These are phyloP conservation scores for Gephyroberyx darwinii DNA, from an alignment of 2,797 vertebrate species.

Conservation along the genomic window DNA sequence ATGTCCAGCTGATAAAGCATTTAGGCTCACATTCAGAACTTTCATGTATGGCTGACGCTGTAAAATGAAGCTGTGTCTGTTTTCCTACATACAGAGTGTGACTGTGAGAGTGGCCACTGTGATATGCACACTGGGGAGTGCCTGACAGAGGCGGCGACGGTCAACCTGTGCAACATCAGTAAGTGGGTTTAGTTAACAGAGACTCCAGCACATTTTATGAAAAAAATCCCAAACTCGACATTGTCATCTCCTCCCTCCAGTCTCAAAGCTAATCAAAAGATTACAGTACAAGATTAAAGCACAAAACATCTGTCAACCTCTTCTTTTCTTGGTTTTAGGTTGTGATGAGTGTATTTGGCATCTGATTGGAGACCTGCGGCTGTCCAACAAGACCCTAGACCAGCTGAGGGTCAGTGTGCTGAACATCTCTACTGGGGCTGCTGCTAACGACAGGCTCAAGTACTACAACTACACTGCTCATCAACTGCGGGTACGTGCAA, in stretches of 20 bases:
- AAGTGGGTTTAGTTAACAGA: slow-evolving; percentile 44
- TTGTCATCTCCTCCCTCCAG: background rate
- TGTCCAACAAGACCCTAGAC: slow-evolving; percentile 87
- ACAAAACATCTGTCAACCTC: background rate
- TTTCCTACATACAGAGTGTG: slow-evolving; percentile 82
- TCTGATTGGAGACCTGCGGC: slow-evolving; percentile 88
- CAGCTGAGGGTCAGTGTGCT: slow-evolving; percentile 87
- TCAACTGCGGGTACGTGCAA: slow-evolving; percentile 78
- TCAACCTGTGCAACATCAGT: slow-evolving; percentile 88
- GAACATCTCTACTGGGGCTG: slow-evolving; percentile 93
- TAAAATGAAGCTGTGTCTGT: slow-evolving; percentile 24
- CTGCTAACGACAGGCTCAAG: slow-evolving; percentile 88
- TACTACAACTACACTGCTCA: slow-evolving; percentile 89
- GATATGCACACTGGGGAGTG: slow-evolving; percentile 92
- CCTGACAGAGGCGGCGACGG: slow-evolving; percentile 83
- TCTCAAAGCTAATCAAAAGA: background rate
- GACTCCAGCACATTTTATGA: background rate
- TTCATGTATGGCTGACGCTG: slow-evolving; percentile 43
- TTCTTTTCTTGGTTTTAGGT: slow-evolving; percentile 71
- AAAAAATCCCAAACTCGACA: background rate
- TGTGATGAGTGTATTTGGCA: slow-evolving; percentile 97
- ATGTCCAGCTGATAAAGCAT: slow-evolving; percentile 34
- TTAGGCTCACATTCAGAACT: background rate
- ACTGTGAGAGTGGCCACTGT: slow-evolving; percentile 90
- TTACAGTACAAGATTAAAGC: background rate